A percentile compares a stretch with the other conserved stretches of the same genome.
Evolutionary conservation across 1,140 invertebrate genomes (phyloP).

Genomic region (Centruroides sculpturatus): DNA sequence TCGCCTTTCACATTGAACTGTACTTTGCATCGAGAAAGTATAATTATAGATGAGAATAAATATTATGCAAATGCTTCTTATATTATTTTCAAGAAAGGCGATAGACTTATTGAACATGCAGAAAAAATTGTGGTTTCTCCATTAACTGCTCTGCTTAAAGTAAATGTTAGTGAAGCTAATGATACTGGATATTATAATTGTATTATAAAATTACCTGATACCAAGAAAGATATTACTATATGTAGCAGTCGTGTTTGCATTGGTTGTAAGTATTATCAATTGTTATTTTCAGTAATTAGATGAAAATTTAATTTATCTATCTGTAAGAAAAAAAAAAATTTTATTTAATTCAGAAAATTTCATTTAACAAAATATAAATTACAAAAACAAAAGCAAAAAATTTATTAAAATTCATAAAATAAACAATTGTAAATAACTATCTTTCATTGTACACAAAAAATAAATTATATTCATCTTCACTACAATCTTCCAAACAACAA

Average conservation of each 20-base stretch:
- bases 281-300: no score
- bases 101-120: neutral
- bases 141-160: neutral
- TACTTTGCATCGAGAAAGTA: neutral
- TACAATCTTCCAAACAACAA: no score
- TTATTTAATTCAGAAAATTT: no score
- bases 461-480: no score
- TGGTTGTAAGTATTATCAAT: slow-evolving; percentile 9
- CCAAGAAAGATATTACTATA: neutral
- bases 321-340: no score
- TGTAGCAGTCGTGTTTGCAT: slow-evolving; percentile 8
- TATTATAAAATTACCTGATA: neutral
- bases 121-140: neutral
- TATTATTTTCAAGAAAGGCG: slow-evolving; percentile 5
- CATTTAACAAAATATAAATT: no score
- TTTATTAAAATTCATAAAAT: no score
- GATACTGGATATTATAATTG: slow-evolving; percentile 11
- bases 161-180: neutral
- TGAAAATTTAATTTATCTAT: no score
- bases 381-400: no score
- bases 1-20: slow-evolving; percentile 6
- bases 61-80: slow-evolving; percentile 8
- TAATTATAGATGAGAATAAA: neutral
- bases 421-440: no score
- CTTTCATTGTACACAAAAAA: no score